phyloP scores from a whole-genome alignment of 2,113 vertebrate genomes.

The Equus quagga region DNA sequence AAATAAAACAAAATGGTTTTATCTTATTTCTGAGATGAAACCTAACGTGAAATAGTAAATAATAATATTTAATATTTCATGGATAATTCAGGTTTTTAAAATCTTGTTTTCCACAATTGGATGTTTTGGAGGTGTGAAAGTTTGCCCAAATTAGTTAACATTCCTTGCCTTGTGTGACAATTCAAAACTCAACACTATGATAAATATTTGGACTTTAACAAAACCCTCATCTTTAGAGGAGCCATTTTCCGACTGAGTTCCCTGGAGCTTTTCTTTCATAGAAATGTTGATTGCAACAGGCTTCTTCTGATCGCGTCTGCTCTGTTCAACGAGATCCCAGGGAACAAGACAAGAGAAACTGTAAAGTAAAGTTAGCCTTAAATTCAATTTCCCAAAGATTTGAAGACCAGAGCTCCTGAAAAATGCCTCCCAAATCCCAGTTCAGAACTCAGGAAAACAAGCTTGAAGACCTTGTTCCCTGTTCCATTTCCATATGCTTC shows the following conservation, averaged over 20 bases:
- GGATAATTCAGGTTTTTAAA: background rate
- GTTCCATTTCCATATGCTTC: background rate
- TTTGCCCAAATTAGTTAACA: constrained; percentile 22
- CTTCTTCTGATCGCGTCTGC: constrained; percentile 28
- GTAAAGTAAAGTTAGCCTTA: constrained; percentile 35
- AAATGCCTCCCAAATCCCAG: background rate
- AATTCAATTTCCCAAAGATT: constrained; percentile 32
- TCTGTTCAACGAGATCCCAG: background rate
- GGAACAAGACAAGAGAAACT: background rate
- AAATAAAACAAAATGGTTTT: background rate
- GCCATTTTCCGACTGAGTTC: constrained; percentile 8
- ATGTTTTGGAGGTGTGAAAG: background rate
- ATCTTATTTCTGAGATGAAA: constrained; percentile 18
- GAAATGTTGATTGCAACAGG: background rate
- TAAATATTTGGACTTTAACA: constrained; percentile 55
- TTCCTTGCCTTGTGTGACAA: background rate
- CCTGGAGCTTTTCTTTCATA: constrained; percentile 38
- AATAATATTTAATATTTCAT: background rate
- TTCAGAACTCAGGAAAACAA: background rate
- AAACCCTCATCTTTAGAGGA: constrained; percentile 12
- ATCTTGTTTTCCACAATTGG: background rate
- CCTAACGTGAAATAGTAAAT: background rate
- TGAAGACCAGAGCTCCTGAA: background rate
- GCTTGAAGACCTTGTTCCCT: background rate
- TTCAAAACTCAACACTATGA: constrained; percentile 48